phyloP scores from a whole-genome alignment of 2,888 invertebrate genomes.

The Trachelus iudaicus region DNA sequence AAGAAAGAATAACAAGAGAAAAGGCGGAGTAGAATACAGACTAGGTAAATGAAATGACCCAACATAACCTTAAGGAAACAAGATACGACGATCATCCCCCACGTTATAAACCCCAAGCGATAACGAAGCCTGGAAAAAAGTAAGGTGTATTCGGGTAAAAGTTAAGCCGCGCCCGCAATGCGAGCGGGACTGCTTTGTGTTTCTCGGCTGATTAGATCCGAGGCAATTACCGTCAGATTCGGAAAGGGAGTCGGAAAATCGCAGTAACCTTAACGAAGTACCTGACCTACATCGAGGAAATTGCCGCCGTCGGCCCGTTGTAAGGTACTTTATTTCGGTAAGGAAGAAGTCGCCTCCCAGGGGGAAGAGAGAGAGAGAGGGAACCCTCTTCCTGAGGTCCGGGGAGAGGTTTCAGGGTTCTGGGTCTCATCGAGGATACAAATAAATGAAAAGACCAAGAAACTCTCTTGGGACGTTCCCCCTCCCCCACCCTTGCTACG shows the following conservation, averaged over 20 bases:
- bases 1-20: too few species aligned
- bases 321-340: neutral
- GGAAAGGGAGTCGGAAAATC: constrained; percentile 20
- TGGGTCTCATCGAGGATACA: neutral
- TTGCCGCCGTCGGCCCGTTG: neutral
- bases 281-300: neutral
- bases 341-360: neutral
- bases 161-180: neutral
- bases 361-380: neutral
- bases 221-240: constrained; percentile 29
- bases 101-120: neutral
- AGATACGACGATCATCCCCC: neutral
- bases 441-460: neutral
- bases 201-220: constrained; percentile 39
- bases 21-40: too few species aligned
- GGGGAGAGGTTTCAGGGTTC: neutral
- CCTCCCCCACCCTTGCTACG: neutral
- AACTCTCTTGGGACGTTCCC: neutral
- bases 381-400: neutral
- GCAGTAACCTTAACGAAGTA: neutral
- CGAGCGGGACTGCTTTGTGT: constrained; percentile 25
- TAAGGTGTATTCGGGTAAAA: neutral
- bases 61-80: neutral
- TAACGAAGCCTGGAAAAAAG: neutral
- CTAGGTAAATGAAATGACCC: too few species aligned